Evolutionary conservation across 2,888 invertebrate species (phyloP).

Genomic region (Polydesmus complanatus): DNA sequence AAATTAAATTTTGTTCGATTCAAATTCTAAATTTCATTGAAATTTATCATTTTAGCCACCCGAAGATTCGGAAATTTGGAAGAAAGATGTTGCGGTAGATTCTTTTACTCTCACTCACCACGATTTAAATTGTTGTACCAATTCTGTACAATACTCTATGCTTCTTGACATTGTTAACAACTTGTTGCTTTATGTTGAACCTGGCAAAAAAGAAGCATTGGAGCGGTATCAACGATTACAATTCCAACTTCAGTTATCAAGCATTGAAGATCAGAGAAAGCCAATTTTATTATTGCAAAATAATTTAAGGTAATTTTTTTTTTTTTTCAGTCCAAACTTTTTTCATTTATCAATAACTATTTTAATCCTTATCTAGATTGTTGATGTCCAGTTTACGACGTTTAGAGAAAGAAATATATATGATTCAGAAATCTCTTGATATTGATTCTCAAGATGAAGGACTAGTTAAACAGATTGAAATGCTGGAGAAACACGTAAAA

Average conservation of each 20-base stretch:
- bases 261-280: slow-evolving; percentile 76
- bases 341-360: slow-evolving; percentile 4
- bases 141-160: slow-evolving; percentile 88
- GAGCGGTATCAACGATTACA: slow-evolving; percentile 82
- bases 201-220: slow-evolving; percentile 77
- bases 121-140: slow-evolving; percentile 94
- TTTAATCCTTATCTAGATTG: slow-evolving; percentile 24
- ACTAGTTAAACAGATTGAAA: slow-evolving; percentile 51
- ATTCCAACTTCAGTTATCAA: slow-evolving; percentile 82
- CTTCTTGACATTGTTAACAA: slow-evolving; percentile 96
- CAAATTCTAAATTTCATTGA: not conserved
- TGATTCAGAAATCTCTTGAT: slow-evolving; percentile 63
- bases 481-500: slow-evolving; percentile 52
- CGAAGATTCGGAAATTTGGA: slow-evolving; percentile 52
- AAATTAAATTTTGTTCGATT: not conserved
- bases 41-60: slow-evolving; percentile 10
- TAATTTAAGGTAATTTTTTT: slow-evolving; percentile 37
- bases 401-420: slow-evolving; percentile 76
- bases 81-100: slow-evolving; percentile 77
- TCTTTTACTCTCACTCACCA: slow-evolving; percentile 97
- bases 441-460: slow-evolving; percentile 40
- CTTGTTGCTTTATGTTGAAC: slow-evolving; percentile 88
- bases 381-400: slow-evolving; percentile 67
- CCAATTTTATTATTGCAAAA: slow-evolving; percentile 87
- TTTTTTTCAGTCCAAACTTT: not conserved